Evolutionary conservation across 2,888 invertebrate species (phyloP).

Genomic region (Pristionchus arcanus): DNA sequence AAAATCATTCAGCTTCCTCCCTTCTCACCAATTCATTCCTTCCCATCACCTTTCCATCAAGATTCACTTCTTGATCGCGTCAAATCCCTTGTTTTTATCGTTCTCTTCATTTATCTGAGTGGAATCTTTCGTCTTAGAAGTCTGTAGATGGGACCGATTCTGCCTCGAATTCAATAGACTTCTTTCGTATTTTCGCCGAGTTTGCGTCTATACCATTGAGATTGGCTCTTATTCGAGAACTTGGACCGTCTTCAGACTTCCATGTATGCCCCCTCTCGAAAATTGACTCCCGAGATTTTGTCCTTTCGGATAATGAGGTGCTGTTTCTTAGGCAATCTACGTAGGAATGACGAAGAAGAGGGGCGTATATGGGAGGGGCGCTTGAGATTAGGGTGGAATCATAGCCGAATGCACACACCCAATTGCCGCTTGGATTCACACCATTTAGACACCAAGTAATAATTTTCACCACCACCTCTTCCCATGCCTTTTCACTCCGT

Average conservation of each 20-base stretch:
- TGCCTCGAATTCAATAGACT: background rate
- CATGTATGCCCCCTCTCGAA: background rate
- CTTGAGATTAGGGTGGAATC: background rate
- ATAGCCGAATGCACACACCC: too few species aligned
- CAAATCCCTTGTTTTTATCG: background rate
- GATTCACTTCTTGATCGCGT: background rate
- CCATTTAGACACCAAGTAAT: constrained; percentile 7
- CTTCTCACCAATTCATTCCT: background rate
- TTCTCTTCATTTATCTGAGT: background rate
- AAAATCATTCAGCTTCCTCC: background rate
- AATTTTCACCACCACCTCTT: background rate
- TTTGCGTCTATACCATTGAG: background rate
- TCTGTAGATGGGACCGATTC: background rate
- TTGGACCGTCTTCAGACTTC: background rate
- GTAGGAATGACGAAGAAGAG: background rate
- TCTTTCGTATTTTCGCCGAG: background rate
- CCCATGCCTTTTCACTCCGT: background rate
- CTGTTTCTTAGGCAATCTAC: background rate
- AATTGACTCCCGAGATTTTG: background rate
- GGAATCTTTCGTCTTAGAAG: background rate
- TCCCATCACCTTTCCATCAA: background rate
- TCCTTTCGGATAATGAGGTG: background rate
- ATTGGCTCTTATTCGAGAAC: background rate
- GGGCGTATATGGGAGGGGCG: background rate
- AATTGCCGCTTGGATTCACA: background rate